Evolutionary conservation across 1,140 invertebrate species (phyloP), one percentile per base, ranked within the genome.

Genomic region (Pteromalus puparum): DNA sequence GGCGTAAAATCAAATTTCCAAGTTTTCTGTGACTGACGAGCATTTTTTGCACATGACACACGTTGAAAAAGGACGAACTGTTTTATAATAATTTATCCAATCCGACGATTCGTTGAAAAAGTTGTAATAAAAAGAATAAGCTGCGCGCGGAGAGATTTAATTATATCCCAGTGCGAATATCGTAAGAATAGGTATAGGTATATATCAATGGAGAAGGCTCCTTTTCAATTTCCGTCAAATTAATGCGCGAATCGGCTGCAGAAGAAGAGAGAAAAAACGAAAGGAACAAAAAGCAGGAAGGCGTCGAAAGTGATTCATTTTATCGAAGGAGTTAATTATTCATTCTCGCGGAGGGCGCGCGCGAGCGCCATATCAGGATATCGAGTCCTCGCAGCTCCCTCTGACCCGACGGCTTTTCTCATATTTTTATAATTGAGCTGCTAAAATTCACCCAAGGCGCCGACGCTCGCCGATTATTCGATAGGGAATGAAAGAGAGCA

Each of bases 301-400:
- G 65, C 85, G 86, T 86, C 72, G 86, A 88, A 83, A 88, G 88
- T 84, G 88, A 90, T 89, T 89, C 88, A 85, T 88, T 90, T 90
- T 86, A 87, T 87, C 78, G 85, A 82, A 76, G 61, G 81, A 82
- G 86, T 90, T 91, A 90, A 91, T 90, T 91, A 91, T 90, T 90
- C 89, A 90, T 90, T 90, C 87, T 73, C 5, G 21, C 78, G 26
- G 9, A 42, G 70, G 72, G 77, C 26, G 4, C 24, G 30, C 24
- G 5, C 13, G 67, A 24, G 67, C 67, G n/a, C 65, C n/a, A n/a
- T 24, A 24, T 10, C 75, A 42, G 61, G 73, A 81, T 86, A 86
- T 86, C 74, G 80, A 84, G 75, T 82, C 21, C 38, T 82, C 30
- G n/a, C n/a, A n/a, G n/a, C n/a, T 34, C 30, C 30, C 30, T 34